Evolutionary conservation across 2,888 invertebrate species (phyloP), one percentile per base, ranked within the genome.

Genomic region (Leptopilina myrica): DNA sequence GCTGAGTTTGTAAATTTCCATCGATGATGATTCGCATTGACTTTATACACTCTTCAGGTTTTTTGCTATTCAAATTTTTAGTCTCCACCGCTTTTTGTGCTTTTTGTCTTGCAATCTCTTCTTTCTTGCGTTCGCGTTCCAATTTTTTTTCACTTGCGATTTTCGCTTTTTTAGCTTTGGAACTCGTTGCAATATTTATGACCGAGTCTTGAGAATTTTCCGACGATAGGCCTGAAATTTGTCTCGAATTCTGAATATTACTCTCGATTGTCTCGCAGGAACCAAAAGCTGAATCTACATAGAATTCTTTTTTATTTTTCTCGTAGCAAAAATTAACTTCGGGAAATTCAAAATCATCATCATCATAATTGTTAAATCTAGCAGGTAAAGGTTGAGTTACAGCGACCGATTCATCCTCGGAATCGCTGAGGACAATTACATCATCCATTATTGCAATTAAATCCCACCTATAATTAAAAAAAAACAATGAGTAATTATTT

Each of bases 1-100:
- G 49, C 40, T 78, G 49, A 49, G 82, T 12, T 84, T 78, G 20
- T 79, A 59, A 8, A 91, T 76, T 67, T 77, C 79, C 76, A 66
- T 91, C 90, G 4, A 91, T 43, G 33, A 87, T 66, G 14, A 90
- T 86, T 82, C 86, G 81, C 75, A 91, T 87, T 43, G 85, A 87
- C 81, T 89, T 90, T 65, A 91, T 78, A 11, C 88, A 88, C 65
- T 90, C 87, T 1, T 88, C 88, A 2, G 89, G 87, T 76, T 89
- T 88, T 26, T 85, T 80, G 65, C 84, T 84, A 49, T 86, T 87
- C 5, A 80, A 85, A 62, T 85, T 86, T 78, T 85, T 86, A 5
- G 59, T 76, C n/a, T 82, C 84, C 20, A 88, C 80, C 66, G 83
- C 53, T 77, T 85, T 89, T 15, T 86, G 73, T 0, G 85, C 84